These are phyloP conservation scores for Istiophorus platypterus DNA, from an alignment of 2,113 vertebrate species.

Conservation along the genomic window DNA sequence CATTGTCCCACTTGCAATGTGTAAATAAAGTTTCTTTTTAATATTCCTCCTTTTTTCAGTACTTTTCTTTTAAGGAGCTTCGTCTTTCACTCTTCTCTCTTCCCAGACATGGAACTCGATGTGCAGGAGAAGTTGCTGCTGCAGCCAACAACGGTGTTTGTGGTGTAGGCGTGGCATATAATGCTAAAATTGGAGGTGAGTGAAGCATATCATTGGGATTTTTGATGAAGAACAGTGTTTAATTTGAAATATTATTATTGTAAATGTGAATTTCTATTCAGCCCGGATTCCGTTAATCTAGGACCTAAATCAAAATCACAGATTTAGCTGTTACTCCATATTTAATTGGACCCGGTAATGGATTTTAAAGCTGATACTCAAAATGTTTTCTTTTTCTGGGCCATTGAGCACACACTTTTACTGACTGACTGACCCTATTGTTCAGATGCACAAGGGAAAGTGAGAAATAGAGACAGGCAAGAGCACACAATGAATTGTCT, in stretches of 20 bases:
- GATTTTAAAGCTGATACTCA: conserved; percentile 10
- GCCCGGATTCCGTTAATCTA: background rate
- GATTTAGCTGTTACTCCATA: conserved; percentile 1
- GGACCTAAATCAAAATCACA: background rate
- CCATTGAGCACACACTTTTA: conserved; percentile 7
- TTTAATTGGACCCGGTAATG: conserved; percentile 21
- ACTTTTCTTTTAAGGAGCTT: conserved; percentile 4
- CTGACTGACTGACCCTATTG: conserved; percentile 26
- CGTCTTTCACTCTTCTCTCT: conserved; percentile 15
- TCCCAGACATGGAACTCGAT: conserved; percentile 93
- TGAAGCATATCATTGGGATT: background rate
- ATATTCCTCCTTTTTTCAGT: background rate
- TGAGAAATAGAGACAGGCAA: conserved; percentile 1
- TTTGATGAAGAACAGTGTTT: background rate
- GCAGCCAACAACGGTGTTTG: conserved; percentile 95
- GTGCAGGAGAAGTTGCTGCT: conserved; percentile 94
- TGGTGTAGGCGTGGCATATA: conserved; percentile 94
- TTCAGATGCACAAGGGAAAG: conserved; percentile 20
- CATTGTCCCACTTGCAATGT: background rate
- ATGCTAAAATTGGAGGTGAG: conserved; percentile 94
- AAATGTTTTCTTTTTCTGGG: conserved; percentile 20
- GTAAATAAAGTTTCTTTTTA: fast-evolving
- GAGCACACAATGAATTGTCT: background rate
- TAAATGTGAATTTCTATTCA: conserved; percentile 31
- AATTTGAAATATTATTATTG: conserved; percentile 23